Base-by-base conservation (phyloP, 2,888 invertebrate genomes). In the Allolobophora icterica region DNA sequence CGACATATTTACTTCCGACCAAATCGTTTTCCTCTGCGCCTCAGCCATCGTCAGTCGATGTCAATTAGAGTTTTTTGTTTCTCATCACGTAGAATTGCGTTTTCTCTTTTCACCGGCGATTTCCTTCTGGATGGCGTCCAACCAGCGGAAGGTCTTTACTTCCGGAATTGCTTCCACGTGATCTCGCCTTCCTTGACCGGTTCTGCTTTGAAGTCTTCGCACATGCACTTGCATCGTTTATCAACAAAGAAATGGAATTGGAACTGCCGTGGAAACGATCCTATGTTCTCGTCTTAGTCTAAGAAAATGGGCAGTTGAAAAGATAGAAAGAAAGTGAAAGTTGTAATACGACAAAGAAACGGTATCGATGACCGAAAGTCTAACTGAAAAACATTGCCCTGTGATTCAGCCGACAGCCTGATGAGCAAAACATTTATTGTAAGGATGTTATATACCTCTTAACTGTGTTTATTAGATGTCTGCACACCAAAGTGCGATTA, bases 1-100 rank as follows among this genome's bases (percentile, higher is more conserved):
- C n/a, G 30, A 71, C 30, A n/a, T n/a, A 71, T 71, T 71, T 71
- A 71, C n/a, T 30, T 71, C 71, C 71, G n/a, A 71, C 71, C 11
- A 71, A 71, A 71, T 71, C 71, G 71, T 71, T 71, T 71, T 71
- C 71, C 71, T 3, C 52, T 19, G 19, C 15, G 19, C 13, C 21
- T 52, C 52, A 13, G 24, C 8, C 52, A 24, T 52, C 24, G 52
- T 24, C 24, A 24, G 21, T 52, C 52, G 52, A 52, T n/a, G 8
- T 8, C 21, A 52, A 52, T 1, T n/a, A n/a, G 30, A 71, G 8
- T 30, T n/a, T 71, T 71, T n/a, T 71, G 71, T 71, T 71, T 71
- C 71, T n/a, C n/a, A n/a, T 71, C 71, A 71, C 71, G 71, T n/a
- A 71, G 71, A 71, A 71, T 71, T 71, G n/a, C 71, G 30, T n/a